These are phyloP conservation scores for Danio jaintianensis DNA, from an alignment of 2,797 vertebrate species.

Conservation along the genomic window DNA sequence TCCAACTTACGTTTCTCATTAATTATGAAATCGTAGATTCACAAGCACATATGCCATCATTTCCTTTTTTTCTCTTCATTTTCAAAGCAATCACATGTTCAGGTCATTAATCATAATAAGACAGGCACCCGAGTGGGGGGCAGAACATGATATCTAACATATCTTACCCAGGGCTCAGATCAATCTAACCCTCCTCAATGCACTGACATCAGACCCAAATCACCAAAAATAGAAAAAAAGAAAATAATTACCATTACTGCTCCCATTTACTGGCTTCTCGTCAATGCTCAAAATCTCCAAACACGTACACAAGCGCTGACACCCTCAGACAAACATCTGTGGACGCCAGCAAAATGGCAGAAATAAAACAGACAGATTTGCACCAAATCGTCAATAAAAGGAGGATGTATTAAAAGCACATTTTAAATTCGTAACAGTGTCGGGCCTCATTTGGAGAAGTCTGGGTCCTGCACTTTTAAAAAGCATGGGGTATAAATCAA, in stretches of 20 bases:
- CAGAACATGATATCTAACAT: conserved; percentile 78
- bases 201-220: conserved; percentile 78
- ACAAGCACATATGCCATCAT: conserved; percentile 61
- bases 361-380: conserved; percentile 83
- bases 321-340: conserved; percentile 55
- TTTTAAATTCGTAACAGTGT: conserved; percentile 85
- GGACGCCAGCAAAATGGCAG: conserved; percentile 73
- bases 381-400: conserved; percentile 83
- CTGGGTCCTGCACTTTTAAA: conserved; percentile 82
- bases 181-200: conserved; percentile 79
- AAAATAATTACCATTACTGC: conserved; percentile 79
- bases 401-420: conserved; percentile 83
- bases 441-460: conserved; percentile 79
- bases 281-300: conserved; percentile 68
- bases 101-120: conserved; percentile 82
- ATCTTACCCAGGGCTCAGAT: conserved; percentile 77
- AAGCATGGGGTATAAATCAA: conserved; percentile 82
- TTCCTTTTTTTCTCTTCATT: conserved; percentile 67
- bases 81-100: conserved; percentile 78
- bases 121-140: conserved; percentile 67
- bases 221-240: conserved; percentile 58
- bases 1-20: neutral
- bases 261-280: conserved; percentile 67
- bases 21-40: conserved; percentile 7
- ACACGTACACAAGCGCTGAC: conserved; percentile 24